A percentile compares a stretch with the other conserved stretches of the same genome.
Conservation (phyloP, 2,888 invertebrate species). For the Drosophila melanosoma region DNA sequence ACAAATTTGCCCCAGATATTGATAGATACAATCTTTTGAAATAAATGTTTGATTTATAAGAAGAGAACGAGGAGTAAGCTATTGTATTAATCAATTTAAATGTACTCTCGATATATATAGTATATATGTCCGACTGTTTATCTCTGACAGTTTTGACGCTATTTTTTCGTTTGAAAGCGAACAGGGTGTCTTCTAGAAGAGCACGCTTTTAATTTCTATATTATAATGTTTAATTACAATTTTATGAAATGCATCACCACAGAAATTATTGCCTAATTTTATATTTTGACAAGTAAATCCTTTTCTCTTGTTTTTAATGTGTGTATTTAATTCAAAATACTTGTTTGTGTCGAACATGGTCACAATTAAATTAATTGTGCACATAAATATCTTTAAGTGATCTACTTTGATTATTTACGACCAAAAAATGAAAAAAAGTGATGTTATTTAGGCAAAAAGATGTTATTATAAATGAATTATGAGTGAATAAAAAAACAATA, state of each 20-base stretch:
- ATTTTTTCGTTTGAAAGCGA: not conserved
- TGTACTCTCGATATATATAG: not conserved
- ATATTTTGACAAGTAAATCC: not conserved
- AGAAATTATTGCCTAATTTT: not conserved
- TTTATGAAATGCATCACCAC: not conserved
- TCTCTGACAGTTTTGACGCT: not conserved
- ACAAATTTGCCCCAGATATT: not conserved
- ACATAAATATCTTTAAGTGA: not conserved
- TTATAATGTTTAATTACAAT: not conserved
- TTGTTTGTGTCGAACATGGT: not conserved
- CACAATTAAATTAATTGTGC: not conserved
- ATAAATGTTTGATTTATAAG: not conserved
- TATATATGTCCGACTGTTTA: not conserved
- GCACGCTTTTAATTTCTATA: not conserved
- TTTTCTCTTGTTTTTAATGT: not conserved
- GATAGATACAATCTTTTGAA: too few relatives aligned
- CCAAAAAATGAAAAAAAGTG: not conserved
- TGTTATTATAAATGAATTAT: not conserved
- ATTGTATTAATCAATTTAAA: not conserved
- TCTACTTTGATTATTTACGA: not conserved
- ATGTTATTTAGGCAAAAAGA: not conserved
- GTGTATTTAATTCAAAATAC: not conserved
- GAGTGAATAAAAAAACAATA: not conserved
- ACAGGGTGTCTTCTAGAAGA: not conserved
- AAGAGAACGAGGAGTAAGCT: not conserved